These are phyloP conservation scores for Eupleurogrammus muticus DNA, from an alignment of 2,797 vertebrate genomes.

Conservation along the genomic window DNA sequence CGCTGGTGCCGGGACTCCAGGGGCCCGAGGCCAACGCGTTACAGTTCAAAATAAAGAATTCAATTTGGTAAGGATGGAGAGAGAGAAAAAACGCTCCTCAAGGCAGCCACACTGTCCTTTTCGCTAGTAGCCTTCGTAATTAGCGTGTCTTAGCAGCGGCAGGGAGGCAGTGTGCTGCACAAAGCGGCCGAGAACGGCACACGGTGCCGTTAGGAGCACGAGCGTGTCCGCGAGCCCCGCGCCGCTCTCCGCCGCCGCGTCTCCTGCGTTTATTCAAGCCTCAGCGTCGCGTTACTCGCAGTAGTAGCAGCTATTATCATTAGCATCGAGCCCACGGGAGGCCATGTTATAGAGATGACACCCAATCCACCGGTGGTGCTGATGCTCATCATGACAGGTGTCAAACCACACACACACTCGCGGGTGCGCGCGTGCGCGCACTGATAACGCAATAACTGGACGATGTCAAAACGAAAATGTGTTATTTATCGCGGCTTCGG, in stretches of 20 bases:
- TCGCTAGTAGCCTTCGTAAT: conserved; percentile 74
- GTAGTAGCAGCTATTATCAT: conserved; percentile 43
- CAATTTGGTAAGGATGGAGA: conserved; percentile 92
- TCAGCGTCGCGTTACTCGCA: conserved; percentile 12
- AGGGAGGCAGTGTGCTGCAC: conserved; percentile 69
- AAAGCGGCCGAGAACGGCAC: conserved; percentile 68
- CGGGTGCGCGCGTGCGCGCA: no score
- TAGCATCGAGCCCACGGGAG: conserved; percentile 71
- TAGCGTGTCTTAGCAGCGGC: conserved; percentile 68
- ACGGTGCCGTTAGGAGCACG: background rate
- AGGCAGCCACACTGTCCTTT: conserved; percentile 57
- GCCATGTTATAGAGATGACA: conserved; percentile 75
- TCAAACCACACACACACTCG: conserved; percentile 51
- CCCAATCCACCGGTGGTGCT: conserved; percentile 57
- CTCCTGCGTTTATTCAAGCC: conserved; percentile 10
- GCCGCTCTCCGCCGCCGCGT: background rate
- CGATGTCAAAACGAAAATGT: background rate
- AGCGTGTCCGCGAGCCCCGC: background rate
- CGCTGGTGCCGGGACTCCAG: conserved; percentile 92
- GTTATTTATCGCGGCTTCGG: background rate
- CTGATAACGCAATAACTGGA: background rate
- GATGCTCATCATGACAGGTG: conserved; percentile 79
- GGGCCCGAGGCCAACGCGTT: conserved; percentile 93
- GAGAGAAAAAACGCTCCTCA: background rate
- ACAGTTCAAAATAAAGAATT: conserved; percentile 97